These are phyloP conservation scores for Tychaedon coryphoeus DNA, from an alignment of 2,113 vertebrate species.

Conservation along the genomic window DNA sequence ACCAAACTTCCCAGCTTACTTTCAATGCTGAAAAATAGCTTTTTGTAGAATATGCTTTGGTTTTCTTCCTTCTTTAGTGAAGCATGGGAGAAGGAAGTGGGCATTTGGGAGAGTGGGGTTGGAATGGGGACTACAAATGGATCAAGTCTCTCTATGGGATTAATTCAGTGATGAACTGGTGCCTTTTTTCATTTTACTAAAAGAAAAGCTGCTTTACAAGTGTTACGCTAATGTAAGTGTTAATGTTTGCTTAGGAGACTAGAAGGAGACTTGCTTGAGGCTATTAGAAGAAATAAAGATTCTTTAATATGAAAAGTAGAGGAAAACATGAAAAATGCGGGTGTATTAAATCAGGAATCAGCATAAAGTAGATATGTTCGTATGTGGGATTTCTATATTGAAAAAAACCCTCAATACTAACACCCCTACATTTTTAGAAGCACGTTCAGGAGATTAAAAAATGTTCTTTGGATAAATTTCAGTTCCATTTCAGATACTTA, in stretches of 20 bases:
- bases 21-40: neutral
- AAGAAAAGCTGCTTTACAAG: conserved; percentile 41
- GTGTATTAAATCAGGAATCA: neutral
- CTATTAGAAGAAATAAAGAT: neutral
- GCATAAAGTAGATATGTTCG: neutral
- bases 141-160: neutral
- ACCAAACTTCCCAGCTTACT: neutral
- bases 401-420: neutral
- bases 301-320: conserved; percentile 4
- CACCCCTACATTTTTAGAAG: neutral
- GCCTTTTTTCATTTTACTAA: conserved; percentile 11
- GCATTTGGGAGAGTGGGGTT: neutral
- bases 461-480: neutral
- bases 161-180: neutral
- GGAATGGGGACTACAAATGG: neutral
- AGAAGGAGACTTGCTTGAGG: neutral
- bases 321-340: neutral
- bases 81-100: neutral
- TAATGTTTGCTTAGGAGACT: conserved; percentile 12
- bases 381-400: neutral
- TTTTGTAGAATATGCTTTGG: neutral
- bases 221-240: conserved; percentile 10
- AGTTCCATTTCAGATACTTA: neutral
- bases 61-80: neutral
- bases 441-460: neutral